These are phyloP conservation scores for Marronus borbonicus DNA, from an alignment of 2,888 invertebrate species.

Conservation along the genomic window DNA sequence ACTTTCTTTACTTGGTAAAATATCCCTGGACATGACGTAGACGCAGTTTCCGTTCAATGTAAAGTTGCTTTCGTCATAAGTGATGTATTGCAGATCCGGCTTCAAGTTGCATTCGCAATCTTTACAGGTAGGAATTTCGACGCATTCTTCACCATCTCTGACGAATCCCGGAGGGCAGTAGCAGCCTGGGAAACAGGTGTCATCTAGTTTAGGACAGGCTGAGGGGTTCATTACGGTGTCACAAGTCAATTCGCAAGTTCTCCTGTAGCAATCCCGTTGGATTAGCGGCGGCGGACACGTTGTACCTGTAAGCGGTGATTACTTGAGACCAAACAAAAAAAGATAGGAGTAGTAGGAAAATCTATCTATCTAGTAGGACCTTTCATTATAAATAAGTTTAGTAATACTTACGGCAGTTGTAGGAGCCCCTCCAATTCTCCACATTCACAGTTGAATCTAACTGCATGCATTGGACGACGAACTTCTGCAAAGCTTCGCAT, in stretches of 20 bases:
- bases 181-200: conserved; percentile 86
- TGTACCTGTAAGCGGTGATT: conserved; percentile 72
- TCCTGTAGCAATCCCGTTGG: conserved; percentile 87
- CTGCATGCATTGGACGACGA: conserved; percentile 83
- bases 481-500: conserved; percentile 80
- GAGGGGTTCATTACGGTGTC: conserved; percentile 74
- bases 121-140: conserved; percentile 80
- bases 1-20: conserved; percentile 70
- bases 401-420: conserved; percentile 79
- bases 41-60: conserved; percentile 90
- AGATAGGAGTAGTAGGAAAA: no score
- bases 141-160: conserved; percentile 79
- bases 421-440: conserved; percentile 79
- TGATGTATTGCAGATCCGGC: conserved; percentile 86
- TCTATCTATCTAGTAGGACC: no score
- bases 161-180: conserved; percentile 86
- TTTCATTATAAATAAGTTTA: no score
- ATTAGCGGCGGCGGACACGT: conserved; percentile 83
- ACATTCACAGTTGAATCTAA: conserved; percentile 77
- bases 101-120: conserved; percentile 83
- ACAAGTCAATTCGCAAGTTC: conserved; percentile 86
- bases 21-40: conserved; percentile 83
- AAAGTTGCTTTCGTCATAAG: conserved; percentile 86
- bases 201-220: conserved; percentile 77
- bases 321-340: background rate